phyloP scores from a whole-genome alignment of 2,888 invertebrate species.

The Gandaritis pyraliata region DNA sequence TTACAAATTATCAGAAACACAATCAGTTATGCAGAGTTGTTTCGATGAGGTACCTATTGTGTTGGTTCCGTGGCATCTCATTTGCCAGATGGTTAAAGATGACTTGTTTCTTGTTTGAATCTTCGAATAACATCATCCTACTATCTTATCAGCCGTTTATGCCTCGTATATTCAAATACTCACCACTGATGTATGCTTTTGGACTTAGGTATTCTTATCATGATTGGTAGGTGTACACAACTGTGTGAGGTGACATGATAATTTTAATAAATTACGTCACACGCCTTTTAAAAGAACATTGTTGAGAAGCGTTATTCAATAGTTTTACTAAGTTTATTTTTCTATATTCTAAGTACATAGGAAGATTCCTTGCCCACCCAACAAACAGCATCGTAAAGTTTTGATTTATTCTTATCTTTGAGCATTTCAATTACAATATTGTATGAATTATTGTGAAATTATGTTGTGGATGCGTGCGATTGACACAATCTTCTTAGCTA shows the following conservation, averaged over 20 bases:
- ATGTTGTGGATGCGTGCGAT: constrained; percentile 15
- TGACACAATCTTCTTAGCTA: constrained; percentile 21
- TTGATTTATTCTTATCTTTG: constrained; percentile 64
- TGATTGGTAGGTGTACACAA: constrained; percentile 33
- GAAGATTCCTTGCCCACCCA: constrained; percentile 11
- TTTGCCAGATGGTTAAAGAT: constrained; percentile 22
- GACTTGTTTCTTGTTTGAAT: constrained; percentile 26
- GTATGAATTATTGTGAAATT: constrained; percentile 51
- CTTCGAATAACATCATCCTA: constrained; percentile 31
- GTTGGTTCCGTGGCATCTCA: background rate
- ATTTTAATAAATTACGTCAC: constrained; percentile 35
- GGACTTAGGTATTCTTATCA: constrained; percentile 43
- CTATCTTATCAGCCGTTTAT: constrained; percentile 39
- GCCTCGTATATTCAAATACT: constrained; percentile 32
- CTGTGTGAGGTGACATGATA: constrained; percentile 34
- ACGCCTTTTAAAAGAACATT: constrained; percentile 16
- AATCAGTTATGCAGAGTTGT: background rate
- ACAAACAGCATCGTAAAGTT: constrained; percentile 57
- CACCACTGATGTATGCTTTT: constrained; percentile 34
- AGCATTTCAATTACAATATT: constrained; percentile 48
- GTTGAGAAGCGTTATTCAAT: constrained; percentile 24
- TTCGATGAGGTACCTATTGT: background rate
- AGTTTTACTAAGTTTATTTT: background rate
- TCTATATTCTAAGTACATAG: background rate
- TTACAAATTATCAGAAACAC: background rate